Evolutionary conservation across 37 sponge, comb jelly and placozoan genomes (phyloP).

Genomic region (Beroe forskalii): DNA sequence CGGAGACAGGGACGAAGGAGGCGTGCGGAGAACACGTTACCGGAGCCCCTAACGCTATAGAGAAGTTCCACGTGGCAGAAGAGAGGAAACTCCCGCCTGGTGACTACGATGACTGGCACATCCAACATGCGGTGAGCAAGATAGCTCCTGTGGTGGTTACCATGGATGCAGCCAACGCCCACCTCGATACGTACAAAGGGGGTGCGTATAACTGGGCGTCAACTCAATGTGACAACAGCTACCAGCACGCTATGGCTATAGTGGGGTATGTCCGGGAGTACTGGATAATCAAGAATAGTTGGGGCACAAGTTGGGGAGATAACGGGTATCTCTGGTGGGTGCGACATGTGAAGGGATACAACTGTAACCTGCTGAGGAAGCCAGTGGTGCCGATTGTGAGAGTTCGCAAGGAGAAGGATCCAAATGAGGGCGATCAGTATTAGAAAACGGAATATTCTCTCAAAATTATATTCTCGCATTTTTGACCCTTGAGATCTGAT

Average conservation of each 20-base stretch:
- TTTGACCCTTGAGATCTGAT: too few relatives aligned
- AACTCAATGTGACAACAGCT: neutral
- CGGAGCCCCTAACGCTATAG: neutral
- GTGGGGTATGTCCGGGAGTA: neutral
- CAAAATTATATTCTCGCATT: too few relatives aligned
- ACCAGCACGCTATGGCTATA: neutral
- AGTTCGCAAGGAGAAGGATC: neutral
- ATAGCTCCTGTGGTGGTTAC: neutral
- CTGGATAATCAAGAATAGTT: neutral
- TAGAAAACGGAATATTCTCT: too few relatives aligned
- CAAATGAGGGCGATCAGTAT: neutral
- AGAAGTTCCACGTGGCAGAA: neutral
- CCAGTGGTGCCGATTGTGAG: neutral
- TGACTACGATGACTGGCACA: neutral
- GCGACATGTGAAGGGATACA: neutral
- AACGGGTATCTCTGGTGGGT: neutral
- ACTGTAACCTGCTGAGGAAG: neutral
- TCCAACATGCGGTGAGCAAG: neutral
- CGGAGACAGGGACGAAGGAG: neutral
- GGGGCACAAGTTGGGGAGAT: neutral
- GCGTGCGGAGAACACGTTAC: neutral
- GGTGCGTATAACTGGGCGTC: neutral
- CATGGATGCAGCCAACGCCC: neutral
- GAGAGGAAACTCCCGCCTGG: neutral
- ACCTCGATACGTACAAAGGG: neutral